These are phyloP conservation scores for Galago senegalensis DNA, from an alignment of 2,797 vertebrate genomes.

Conservation along the genomic window DNA sequence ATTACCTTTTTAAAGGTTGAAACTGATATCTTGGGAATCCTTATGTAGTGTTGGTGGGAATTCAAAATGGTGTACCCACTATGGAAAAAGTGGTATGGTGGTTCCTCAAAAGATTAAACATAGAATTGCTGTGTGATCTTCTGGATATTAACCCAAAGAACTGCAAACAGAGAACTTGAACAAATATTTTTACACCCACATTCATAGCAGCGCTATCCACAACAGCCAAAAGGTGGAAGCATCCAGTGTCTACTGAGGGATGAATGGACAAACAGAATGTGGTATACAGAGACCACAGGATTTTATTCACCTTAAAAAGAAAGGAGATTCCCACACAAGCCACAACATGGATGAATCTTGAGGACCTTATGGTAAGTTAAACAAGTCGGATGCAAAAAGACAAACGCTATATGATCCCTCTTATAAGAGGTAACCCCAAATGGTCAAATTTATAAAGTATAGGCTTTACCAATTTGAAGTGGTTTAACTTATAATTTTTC, in stretches of 20 bases:
- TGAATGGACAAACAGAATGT: neutral
- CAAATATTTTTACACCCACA: fast-evolving
- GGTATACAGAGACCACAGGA: neutral
- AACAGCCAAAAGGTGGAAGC: neutral
- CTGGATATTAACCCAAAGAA: neutral
- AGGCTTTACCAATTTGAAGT: neutral
- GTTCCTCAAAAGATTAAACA: neutral
- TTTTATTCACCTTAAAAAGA: neutral
- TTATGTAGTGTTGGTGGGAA: neutral
- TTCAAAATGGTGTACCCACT: neutral
- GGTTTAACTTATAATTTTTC: neutral
- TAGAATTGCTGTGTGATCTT: neutral
- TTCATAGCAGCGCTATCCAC: neutral
- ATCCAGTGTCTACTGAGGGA: neutral
- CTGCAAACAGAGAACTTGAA: neutral
- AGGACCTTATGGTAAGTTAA: neutral
- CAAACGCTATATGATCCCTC: neutral
- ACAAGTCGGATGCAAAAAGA: neutral
- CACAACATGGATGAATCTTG: neutral
- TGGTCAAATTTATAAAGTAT: neutral
- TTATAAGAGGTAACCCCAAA: neutral
- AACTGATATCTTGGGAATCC: neutral
- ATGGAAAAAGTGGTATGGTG: neutral
- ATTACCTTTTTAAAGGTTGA: neutral
- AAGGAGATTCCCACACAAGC: too few relatives aligned